These are phyloP conservation scores for Nipponacmea schrenckii DNA, from an alignment of 2,888 invertebrate genomes.

Conservation along the genomic window DNA sequence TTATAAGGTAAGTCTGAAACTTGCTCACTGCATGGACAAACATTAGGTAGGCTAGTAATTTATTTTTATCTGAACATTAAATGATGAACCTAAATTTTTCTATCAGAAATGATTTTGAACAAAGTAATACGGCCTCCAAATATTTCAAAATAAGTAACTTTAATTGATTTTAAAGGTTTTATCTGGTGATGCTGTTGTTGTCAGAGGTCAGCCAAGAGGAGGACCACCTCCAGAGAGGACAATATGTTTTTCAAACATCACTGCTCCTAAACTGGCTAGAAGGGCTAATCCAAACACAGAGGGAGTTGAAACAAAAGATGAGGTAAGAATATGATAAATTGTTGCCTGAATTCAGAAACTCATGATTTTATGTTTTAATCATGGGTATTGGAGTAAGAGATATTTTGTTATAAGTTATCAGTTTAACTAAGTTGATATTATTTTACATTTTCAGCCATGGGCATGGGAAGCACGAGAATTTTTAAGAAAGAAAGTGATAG, in stretches of 20 bases:
- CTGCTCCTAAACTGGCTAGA: slow-evolving; percentile 89
- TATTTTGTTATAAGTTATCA: no score
- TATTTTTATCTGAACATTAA: no score
- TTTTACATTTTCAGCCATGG: slow-evolving; percentile 76
- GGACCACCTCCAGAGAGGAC: slow-evolving; percentile 90
- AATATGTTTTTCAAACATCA: slow-evolving; percentile 88
- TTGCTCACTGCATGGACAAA: no score
- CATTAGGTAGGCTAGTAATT: no score
- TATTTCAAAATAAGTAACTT: no score
- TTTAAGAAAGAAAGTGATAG: slow-evolving; percentile 91
- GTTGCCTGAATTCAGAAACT: not conserved
- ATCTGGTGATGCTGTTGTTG: slow-evolving; percentile 94
- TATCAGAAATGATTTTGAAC: no score
- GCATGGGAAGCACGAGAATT: slow-evolving; percentile 99
- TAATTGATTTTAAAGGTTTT: slow-evolving; percentile 77
- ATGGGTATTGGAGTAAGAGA: no score
- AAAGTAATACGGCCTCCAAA: no score
- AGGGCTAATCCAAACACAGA: slow-evolving; percentile 74
- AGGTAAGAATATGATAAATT: slow-evolving; percentile 51
- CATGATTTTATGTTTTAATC: no score
- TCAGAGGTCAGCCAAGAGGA: slow-evolving; percentile 83
- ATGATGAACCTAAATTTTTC: no score
- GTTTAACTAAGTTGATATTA: no score
- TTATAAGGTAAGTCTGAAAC: no score
- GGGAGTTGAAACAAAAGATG: slow-evolving; percentile 66